Percentiles rank a stretch among this genome's conserved stretches.
phyloP scores from a whole-genome alignment of 1,140 invertebrate genomes.

The Telenomus remus region DNA sequence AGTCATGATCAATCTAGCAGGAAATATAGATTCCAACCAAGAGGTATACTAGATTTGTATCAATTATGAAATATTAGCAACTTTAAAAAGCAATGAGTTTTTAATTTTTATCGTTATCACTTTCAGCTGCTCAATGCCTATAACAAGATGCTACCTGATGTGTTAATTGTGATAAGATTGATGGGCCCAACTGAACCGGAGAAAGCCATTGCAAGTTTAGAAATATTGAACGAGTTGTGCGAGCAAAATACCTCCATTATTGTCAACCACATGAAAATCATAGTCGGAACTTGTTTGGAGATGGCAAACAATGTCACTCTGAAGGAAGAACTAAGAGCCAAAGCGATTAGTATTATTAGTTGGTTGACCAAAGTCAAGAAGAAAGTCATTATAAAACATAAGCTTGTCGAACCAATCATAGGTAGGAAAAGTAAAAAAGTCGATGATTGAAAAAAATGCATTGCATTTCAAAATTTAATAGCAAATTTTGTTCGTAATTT shows the following conservation, averaged over 20 bases:
- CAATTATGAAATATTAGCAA: background rate
- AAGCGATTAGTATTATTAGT: conserved; percentile 81
- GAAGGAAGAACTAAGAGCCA: conserved; percentile 79
- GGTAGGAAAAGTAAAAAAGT: conserved; percentile 52
- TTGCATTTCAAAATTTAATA: too few species aligned
- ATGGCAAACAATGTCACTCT: conserved; percentile 77
- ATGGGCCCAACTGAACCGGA: conserved; percentile 77
- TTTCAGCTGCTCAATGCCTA: conserved; percentile 78
- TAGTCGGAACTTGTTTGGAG: conserved; percentile 82
- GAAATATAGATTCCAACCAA: conserved; percentile 78
- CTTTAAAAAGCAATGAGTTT: background rate
- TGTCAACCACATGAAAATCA: conserved; percentile 79
- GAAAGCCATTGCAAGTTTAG: conserved; percentile 80
- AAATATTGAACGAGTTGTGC: conserved; percentile 83
- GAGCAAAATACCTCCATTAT: conserved; percentile 81
- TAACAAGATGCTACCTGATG: conserved; percentile 79
- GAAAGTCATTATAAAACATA: conserved; percentile 84
- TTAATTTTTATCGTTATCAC: background rate
- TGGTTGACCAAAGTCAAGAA: conserved; percentile 82
- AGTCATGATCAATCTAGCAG: conserved; percentile 78
- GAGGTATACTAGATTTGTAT: conserved; percentile 68
- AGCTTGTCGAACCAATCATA: conserved; percentile 83
- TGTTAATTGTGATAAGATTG: conserved; percentile 78
- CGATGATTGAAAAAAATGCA: too few species aligned
- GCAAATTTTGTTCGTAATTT: too few species aligned